A percentile compares a stretch with the other conserved stretches of the same genome.
These are phyloP conservation scores for Sarcoramphus papa DNA, from an alignment of 2,797 vertebrate genomes.

Conservation along the genomic window DNA sequence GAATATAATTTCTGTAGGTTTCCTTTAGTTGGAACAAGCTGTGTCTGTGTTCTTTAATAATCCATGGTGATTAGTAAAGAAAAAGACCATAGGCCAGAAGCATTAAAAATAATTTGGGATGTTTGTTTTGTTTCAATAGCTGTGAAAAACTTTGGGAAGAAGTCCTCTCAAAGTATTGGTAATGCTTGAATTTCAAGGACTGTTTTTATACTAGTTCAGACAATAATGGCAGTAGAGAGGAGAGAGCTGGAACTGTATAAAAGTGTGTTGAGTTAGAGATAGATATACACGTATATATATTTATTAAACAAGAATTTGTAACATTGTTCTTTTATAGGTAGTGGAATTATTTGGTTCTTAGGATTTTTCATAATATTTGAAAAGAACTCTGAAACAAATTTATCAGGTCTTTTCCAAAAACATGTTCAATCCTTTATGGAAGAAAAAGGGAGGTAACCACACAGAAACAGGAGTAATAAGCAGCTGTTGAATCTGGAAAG, in stretches of 20 bases:
- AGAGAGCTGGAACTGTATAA: neutral
- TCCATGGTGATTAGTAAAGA: neutral
- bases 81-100: neutral
- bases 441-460: neutral
- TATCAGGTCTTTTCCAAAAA: neutral
- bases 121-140: neutral
- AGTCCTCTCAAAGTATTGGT: neutral
- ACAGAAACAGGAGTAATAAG: neutral
- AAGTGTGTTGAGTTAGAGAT: neutral
- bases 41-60: neutral
- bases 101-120: neutral
- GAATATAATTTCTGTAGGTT: neutral
- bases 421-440: neutral
- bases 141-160: neutral
- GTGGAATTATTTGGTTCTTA: neutral
- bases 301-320: neutral
- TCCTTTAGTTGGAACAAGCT: neutral
- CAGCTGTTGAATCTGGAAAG: neutral
- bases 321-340: neutral
- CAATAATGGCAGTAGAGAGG: neutral
- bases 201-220: neutral
- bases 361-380: neutral
- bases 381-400: neutral
- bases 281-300: too few relatives aligned
- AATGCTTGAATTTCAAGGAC: neutral